Conservation (phyloP, 2,797 vertebrate genomes). For the Pangasius krempfi region DNA sequence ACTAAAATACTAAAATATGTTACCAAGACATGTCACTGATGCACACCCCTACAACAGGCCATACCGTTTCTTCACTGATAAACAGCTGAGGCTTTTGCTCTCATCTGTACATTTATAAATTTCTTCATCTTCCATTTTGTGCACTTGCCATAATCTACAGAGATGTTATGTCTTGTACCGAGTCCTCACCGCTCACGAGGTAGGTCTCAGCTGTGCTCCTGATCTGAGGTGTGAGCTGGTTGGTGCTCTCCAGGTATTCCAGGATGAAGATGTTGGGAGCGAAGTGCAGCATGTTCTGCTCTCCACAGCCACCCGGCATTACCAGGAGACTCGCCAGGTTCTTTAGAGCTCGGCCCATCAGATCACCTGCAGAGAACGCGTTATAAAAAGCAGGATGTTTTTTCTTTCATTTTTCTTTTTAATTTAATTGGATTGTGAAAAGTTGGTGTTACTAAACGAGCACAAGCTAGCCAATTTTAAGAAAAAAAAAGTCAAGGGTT, state of each 20-base stretch:
- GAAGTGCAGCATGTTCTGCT: constrained; percentile 89
- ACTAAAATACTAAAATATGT: background rate
- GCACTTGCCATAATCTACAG: background rate
- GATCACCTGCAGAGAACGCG: constrained; percentile 77
- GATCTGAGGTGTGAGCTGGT: constrained; percentile 76
- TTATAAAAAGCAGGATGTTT: too few species aligned
- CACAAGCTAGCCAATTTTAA: background rate
- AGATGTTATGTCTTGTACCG: background rate
- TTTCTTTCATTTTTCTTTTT: background rate
- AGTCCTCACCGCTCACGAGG: constrained; percentile 77
- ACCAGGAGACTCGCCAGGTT: constrained; percentile 84
- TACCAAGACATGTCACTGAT: background rate
- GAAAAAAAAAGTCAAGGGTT: background rate
- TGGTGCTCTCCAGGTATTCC: constrained; percentile 82
- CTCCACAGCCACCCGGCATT: constrained; percentile 88
- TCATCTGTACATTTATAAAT: background rate
- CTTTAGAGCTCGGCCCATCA: constrained; percentile 81
- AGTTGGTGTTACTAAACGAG: background rate
- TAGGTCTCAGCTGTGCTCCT: constrained; percentile 71
- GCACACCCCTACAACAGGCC: background rate
- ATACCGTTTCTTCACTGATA: background rate
- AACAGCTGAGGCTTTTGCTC: background rate
- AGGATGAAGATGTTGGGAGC: constrained; percentile 88
- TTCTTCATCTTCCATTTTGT: background rate
- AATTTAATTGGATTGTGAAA: background rate